Conservation (phyloP, 1,140 invertebrate genomes). For the Brachionus plicatilis region DNA sequence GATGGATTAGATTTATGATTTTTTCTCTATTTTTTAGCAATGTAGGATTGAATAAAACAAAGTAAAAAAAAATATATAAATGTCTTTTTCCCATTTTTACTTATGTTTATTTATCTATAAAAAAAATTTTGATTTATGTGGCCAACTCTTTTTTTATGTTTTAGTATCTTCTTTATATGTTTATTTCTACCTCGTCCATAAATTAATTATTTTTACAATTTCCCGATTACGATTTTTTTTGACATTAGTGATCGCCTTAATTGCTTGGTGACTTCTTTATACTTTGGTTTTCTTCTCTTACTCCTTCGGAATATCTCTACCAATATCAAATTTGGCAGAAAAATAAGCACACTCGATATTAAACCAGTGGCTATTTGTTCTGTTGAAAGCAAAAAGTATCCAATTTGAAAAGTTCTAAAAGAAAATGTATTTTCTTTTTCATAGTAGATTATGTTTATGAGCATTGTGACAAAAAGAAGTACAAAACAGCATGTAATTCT, state of each 20-base stretch:
- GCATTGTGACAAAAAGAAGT: constrained; percentile 60
- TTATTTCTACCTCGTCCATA: too few species aligned
- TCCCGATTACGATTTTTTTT: neutral
- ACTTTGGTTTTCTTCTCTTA: neutral
- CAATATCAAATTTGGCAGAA: constrained; percentile 10
- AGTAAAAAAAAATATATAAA: too few species aligned
- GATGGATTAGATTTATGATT: too few species aligned
- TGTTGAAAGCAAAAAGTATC: constrained; percentile 57
- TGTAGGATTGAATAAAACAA: too few species aligned
- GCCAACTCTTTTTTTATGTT: too few species aligned
- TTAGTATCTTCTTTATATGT: too few species aligned
- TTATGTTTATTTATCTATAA: too few species aligned
- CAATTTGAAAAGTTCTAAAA: constrained; percentile 51
- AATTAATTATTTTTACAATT: neutral
- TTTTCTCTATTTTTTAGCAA: too few species aligned
- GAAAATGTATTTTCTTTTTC: constrained; percentile 44
- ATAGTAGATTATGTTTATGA: constrained; percentile 62
- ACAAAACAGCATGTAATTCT: constrained; percentile 60
- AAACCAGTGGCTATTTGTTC: constrained; percentile 50
- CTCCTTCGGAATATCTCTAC: constrained; percentile 26
- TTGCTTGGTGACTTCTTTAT: neutral
- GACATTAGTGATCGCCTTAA: neutral
- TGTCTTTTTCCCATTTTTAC: too few species aligned
- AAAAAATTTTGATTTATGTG: too few species aligned
- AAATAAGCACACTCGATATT: constrained; percentile 4